Evolutionary conservation across 2,797 vertebrate species (phyloP).

Genomic region (Tokudaia muenninki): DNA sequence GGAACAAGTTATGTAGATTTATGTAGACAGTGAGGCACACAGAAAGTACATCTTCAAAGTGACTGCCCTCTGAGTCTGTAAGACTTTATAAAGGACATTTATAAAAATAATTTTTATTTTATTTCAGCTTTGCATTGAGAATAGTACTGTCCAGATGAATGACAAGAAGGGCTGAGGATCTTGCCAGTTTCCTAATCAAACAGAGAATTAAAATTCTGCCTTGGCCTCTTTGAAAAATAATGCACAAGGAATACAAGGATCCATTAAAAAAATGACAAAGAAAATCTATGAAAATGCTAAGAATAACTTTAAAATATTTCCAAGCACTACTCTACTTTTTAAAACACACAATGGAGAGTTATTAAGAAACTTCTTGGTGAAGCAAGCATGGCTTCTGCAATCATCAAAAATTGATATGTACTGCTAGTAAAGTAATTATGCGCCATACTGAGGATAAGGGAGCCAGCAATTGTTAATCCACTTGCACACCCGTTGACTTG

Average conservation of each 20-base stretch:
- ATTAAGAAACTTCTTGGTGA: constrained; percentile 90
- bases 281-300: constrained; percentile 83
- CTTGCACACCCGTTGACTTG: constrained; percentile 92
- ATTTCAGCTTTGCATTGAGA: background rate
- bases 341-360: constrained; percentile 90
- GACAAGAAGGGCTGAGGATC: background rate
- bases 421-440: constrained; percentile 92
- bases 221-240: constrained; percentile 79
- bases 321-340: constrained; percentile 86
- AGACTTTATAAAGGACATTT: background rate
- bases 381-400: constrained; percentile 90
- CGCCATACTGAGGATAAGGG: constrained; percentile 90
- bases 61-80: too few species aligned
- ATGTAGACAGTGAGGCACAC: too few species aligned
- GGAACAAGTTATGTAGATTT: background rate
- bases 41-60: background rate
- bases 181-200: background rate
- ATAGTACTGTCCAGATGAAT: background rate
- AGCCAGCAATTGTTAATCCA: constrained; percentile 90
- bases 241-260: constrained; percentile 73
- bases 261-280: constrained; percentile 70
- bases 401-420: constrained; percentile 93
- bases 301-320: constrained; percentile 88
- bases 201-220: constrained; percentile 6
- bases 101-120: background rate